Conservation (phyloP, 2,797 vertebrate species). For the Tiaroga cobitis region DNA sequence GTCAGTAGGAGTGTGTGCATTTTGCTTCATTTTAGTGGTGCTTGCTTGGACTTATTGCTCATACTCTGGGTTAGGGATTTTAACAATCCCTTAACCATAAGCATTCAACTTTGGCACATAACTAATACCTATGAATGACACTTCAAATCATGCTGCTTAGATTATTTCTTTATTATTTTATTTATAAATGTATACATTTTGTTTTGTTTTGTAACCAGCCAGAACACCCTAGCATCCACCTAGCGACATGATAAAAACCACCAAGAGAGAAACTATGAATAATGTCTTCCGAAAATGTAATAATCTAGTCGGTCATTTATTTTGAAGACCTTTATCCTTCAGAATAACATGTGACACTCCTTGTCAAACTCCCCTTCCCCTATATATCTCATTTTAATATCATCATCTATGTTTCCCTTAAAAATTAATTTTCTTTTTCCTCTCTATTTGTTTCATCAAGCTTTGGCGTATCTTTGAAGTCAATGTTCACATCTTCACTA, state of each 20-base stretch:
- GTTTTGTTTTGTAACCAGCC: not conserved
- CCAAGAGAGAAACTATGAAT: not conserved
- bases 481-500: not conserved
- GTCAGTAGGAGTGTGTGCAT: not conserved
- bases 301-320: not conserved
- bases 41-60: not conserved
- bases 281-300: not conserved
- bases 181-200: not conserved
- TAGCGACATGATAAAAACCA: not conserved
- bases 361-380: not conserved
- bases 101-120: not conserved
- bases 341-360: not conserved
- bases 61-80: not conserved
- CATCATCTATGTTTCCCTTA: not conserved
- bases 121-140: not conserved
- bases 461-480: slow-evolving; percentile 15
- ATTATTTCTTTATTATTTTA: not conserved
- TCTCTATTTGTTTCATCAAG: not conserved
- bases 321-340: not conserved
- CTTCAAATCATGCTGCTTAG: not conserved
- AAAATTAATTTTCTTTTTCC: not conserved
- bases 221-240: not conserved
- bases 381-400: slow-evolving; percentile 25
- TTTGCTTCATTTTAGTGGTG: not conserved
- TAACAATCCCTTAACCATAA: not conserved